A percentile compares a stretch with the other conserved stretches of the same genome.
These are phyloP conservation scores for Circaetus gallicus DNA, from an alignment of 2,113 vertebrate species.

Conservation along the genomic window DNA sequence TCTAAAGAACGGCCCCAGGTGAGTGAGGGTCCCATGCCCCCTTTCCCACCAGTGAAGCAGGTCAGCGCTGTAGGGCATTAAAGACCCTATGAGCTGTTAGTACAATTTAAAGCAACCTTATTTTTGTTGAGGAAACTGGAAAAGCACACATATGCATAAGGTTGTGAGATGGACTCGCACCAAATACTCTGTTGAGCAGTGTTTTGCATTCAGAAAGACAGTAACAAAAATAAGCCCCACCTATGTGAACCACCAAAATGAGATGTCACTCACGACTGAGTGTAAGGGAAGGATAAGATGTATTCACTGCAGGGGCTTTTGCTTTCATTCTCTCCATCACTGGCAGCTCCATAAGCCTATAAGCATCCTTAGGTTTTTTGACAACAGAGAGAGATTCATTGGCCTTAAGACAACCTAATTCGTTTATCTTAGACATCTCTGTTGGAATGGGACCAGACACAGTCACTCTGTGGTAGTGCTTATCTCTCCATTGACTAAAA, in stretches of 20 bases:
- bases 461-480: background rate
- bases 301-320: background rate
- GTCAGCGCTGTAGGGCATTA: background rate
- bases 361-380: background rate
- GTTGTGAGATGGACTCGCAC: background rate
- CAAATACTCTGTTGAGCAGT: background rate
- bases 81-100: background rate
- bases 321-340: background rate
- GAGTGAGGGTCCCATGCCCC: background rate
- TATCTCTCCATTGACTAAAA: background rate
- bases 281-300: background rate
- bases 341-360: background rate
- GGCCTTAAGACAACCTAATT: background rate
- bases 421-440: background rate
- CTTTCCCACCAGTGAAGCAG: background rate
- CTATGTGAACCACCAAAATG: background rate
- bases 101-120: background rate
- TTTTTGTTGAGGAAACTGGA: background rate
- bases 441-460: accelerated
- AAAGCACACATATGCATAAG: background rate
- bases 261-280: background rate
- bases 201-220: background rate
- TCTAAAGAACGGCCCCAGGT: background rate
- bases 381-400: background rate
- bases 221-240: background rate